phyloP scores from a whole-genome alignment of 2,888 invertebrate species.

The Parnassius apollo region DNA sequence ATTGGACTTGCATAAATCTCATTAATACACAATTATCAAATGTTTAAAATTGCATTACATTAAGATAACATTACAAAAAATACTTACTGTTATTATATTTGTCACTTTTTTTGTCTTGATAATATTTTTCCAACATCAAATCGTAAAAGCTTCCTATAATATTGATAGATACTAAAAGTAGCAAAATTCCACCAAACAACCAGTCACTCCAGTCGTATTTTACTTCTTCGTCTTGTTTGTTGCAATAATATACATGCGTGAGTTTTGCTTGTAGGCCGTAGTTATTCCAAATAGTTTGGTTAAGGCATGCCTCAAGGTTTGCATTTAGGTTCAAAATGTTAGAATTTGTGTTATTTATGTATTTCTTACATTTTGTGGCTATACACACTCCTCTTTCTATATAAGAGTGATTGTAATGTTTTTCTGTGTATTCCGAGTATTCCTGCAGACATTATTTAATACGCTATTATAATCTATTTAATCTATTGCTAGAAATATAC shows the following conservation, averaged over 20 bases:
- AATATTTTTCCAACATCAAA: constrained; percentile 10
- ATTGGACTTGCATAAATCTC: no score
- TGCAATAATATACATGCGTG: constrained; percentile 28
- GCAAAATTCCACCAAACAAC: constrained; percentile 16
- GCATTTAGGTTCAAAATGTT: constrained; percentile 27
- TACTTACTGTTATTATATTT: constrained; percentile 23
- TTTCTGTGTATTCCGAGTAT: constrained; percentile 35
- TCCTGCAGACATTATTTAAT: constrained; percentile 33
- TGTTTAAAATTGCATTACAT: no score
- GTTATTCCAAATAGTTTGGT: constrained; percentile 33
- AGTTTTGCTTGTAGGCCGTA: constrained; percentile 36
- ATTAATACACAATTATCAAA: no score
- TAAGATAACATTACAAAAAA: no score
- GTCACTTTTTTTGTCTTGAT: not conserved
- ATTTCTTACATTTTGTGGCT: constrained; percentile 33
- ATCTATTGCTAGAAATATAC: not conserved
- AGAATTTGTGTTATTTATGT: constrained; percentile 5
- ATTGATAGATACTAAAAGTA: constrained; percentile 33
- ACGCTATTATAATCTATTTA: not conserved
- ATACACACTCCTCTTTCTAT: constrained; percentile 42
- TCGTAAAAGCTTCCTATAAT: constrained; percentile 35
- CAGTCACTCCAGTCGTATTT: constrained; percentile 10
- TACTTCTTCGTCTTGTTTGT: constrained; percentile 8
- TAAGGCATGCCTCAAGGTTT: constrained; percentile 40
- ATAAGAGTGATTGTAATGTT: constrained; percentile 42